phyloP scores from a whole-genome alignment of 2,113 vertebrate genomes.

The Ophiodon elongatus region DNA sequence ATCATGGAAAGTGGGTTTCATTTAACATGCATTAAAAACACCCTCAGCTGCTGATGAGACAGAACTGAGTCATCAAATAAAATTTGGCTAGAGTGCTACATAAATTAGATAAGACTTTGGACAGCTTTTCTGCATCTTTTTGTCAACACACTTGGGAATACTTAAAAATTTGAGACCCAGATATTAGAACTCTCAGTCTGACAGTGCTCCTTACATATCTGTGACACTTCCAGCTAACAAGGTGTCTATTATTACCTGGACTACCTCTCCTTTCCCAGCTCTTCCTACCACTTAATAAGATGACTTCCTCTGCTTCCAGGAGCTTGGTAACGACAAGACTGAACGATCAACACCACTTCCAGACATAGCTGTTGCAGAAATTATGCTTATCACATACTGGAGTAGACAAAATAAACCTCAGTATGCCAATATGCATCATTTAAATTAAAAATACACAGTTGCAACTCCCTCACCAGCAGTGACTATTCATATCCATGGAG shows the following conservation, averaged over 20 bases:
- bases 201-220: slow-evolving; percentile 59
- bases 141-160: slow-evolving; percentile 53
- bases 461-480: slow-evolving; percentile 5
- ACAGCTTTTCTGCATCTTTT: slow-evolving; percentile 51
- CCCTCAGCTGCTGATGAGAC: slow-evolving; percentile 65
- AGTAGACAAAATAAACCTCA: slow-evolving; percentile 31
- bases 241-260: slow-evolving; percentile 75
- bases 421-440: slow-evolving; percentile 19
- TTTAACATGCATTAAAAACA: slow-evolving; percentile 61
- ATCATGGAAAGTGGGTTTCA: slow-evolving; percentile 8
- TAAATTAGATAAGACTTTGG: slow-evolving; percentile 61
- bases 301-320: slow-evolving; percentile 53
- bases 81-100: slow-evolving; percentile 53
- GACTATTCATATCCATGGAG: slow-evolving; percentile 48
- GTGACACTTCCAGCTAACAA: slow-evolving; percentile 75
- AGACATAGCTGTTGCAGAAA: slow-evolving; percentile 37
- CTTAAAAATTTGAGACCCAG: slow-evolving; percentile 40
- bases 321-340: slow-evolving; percentile 35
- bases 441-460: slow-evolving; percentile 35
- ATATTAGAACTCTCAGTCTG: slow-evolving; percentile 43
- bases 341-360: slow-evolving; percentile 30
- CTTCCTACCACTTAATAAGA: slow-evolving; percentile 38
- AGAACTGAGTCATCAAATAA: slow-evolving; percentile 67
- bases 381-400: slow-evolving; percentile 7
- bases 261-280: slow-evolving; percentile 27